Base-by-base conservation (phyloP, 2,797 vertebrate genomes). In the Anableps anableps region DNA sequence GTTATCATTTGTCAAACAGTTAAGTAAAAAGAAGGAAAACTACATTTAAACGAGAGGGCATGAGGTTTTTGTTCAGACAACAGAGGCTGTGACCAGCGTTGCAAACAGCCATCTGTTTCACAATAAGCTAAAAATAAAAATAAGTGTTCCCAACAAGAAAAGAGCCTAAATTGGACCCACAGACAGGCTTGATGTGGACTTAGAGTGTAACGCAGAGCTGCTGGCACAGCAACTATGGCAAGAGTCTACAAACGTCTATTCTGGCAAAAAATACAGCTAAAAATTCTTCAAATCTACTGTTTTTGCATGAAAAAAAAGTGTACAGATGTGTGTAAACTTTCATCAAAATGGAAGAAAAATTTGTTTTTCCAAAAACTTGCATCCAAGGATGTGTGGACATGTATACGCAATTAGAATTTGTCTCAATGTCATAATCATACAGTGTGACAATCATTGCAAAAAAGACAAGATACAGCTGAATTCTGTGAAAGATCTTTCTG, bases 171-270 rank as follows among this genome's bases (percentile, higher is more conserved):
- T 26, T 47, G 80, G 26, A 80, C 76, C 14, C 1, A 48, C n/a
- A 75, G 78, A 78, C 62, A 11, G 1, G 66, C 64, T 72, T 66
- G 43, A 41, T 45, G 51, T 29, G 68, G 79, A 81, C 29, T 53
- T 9, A 26, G 4, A 21, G 26, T 48, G 73, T 19, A 23, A 50
- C 6, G 26, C n/a, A 72, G 77, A 66, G 78, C 74, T 34, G 68
- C 88, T 90, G 90, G 83, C 86, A 86, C 79, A 70, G 77, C 76
- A 0, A 85, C 83, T 64, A 83, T 75, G 87, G 88, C 81, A 74
- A 7, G 86, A 82, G 78, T 53, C 71, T 62, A 62, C 21, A 55
- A 76, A 77, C 55, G 77, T 84, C 66, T 66, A 51, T 76, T 78
- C 86, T 79, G 83, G 71, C 82, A 71, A 70, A 84, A 48, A 82